Base-by-base conservation (phyloP, 2,113 vertebrate genomes). In the Bubo bubo region DNA sequence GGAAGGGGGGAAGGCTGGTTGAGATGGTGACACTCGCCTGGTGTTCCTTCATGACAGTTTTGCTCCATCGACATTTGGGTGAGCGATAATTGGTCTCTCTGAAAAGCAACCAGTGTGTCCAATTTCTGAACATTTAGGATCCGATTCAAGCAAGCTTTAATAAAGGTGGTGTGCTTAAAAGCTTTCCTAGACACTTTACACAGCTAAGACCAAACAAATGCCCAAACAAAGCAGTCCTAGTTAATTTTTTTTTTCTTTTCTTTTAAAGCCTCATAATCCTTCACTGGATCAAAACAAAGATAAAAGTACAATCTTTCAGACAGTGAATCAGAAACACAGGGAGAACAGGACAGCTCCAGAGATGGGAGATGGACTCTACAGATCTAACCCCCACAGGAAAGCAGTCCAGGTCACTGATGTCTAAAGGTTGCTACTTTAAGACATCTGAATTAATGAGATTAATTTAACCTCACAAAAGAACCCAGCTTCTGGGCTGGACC, bases 381-480 rank as follows among this genome's bases (percentile, higher is more conserved):
- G 50, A 56, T 66, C 60, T 72, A 39, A 6, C 12, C 28, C 10
- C 12, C 3, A 47, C 15, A 73, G 53, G 68, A 87, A 90, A 58
- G 14, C 26, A 37, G 35, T 14, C 30, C 34, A 49, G 79, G 50
- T 81, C 50, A 77, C 50, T 79, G 63, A 47, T 77, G 55, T 76
- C 58, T 86, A n/a, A 76, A 68, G 30, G 35, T 12, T 88, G 43
- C 64, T 87, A 60, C 53, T 83, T 88, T 92, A 49, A 91, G 82
- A 72, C 34, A 41, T 71, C 10, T 93, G 68, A 93, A 91, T 92
- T 90, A 91, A 89, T 72, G 35, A 81, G 45, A 91, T 84, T 71
- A 85, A 90, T 93, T 94, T 81, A 96, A 64, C 14, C 39, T 85
- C 66, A 87, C 56, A 81, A 75, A 71, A 94, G 70, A 60, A 13